Conservation (phyloP, 2,113 vertebrate species). For the Ornithorhynchus anatinus region DNA sequence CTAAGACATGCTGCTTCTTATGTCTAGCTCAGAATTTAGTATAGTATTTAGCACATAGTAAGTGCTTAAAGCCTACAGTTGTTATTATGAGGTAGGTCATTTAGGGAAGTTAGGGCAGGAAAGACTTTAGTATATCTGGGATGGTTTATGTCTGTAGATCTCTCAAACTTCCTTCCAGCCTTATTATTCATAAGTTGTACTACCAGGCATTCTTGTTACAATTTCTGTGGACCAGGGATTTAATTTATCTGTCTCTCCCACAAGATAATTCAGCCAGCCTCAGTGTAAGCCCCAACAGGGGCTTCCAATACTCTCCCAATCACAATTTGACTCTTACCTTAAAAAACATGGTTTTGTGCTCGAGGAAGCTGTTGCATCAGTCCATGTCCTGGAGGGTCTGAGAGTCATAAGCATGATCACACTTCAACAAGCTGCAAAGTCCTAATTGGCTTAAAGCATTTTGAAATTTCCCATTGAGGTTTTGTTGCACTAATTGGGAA, state of each 20-base stretch:
- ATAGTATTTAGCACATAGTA: too few relatives aligned
- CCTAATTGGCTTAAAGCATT: constrained; percentile 1
- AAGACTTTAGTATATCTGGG: not conserved
- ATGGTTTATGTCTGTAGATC: not conserved
- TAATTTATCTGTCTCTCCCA: not conserved
- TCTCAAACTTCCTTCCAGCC: not conserved
- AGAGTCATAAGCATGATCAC: not conserved
- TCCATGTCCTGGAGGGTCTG: not conserved
- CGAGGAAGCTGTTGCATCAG: not conserved
- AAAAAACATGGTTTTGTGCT: not conserved
- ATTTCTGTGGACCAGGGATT: not conserved
- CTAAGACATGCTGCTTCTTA: too few relatives aligned
- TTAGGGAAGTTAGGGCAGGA: not conserved
- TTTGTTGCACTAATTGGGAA: not conserved
- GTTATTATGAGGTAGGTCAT: not conserved
- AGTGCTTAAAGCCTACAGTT: too few relatives aligned
- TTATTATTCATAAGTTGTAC: not conserved
- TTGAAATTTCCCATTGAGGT: not conserved
- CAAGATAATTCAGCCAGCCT: not conserved
- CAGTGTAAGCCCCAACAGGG: not conserved
- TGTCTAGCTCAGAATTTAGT: too few relatives aligned
- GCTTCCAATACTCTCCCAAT: not conserved
- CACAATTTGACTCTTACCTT: not conserved
- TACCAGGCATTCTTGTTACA: not conserved
- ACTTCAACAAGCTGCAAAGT: not conserved